These are phyloP conservation scores for Linnaemya vulpina DNA, from an alignment of 2,888 invertebrate genomes.

Conservation along the genomic window DNA sequence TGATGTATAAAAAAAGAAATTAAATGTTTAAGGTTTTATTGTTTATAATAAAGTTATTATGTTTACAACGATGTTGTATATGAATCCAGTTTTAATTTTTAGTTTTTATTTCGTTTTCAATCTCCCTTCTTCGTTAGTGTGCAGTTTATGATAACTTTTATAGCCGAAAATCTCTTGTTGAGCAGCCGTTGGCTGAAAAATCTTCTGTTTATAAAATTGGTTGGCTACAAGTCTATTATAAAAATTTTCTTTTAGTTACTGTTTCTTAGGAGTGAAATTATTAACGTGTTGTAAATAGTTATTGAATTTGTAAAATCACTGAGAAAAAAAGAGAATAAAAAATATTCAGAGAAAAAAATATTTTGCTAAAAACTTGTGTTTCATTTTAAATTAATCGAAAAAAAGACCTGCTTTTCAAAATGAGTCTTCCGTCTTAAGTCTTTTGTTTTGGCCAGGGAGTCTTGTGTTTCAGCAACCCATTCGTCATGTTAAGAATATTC, in stretches of 20 bases:
- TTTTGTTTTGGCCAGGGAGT: no score
- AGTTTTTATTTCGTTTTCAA: not conserved
- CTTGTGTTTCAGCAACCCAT: no score
- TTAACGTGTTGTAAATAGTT: slow-evolving; percentile 58
- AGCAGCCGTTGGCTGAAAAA: slow-evolving; percentile 42
- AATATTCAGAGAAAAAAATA: slow-evolving; percentile 42
- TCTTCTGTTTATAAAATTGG: slow-evolving; percentile 38
- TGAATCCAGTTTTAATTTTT: slow-evolving; percentile 7
- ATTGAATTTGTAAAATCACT: slow-evolving; percentile 59
- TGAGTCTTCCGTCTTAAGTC: not conserved
- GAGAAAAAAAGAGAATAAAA: slow-evolving; percentile 46
- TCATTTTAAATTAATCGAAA: slow-evolving; percentile 7
- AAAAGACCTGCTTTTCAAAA: not conserved
- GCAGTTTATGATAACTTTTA: not conserved
- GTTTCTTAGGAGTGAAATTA: not conserved
- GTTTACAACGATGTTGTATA: slow-evolving; percentile 5
- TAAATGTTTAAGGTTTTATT: slow-evolving; percentile 13
- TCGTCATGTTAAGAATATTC: no score
- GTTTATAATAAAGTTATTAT: slow-evolving; percentile 4
- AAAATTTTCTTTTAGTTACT: not conserved
- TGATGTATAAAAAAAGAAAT: not conserved
- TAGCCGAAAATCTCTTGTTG: slow-evolving; percentile 24
- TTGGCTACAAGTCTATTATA: slow-evolving; percentile 51
- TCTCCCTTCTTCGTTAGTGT: not conserved
- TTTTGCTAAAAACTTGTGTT: slow-evolving; percentile 45